These are phyloP conservation scores for Argyresthia goedartella DNA, from an alignment of 2,888 invertebrate genomes.

Conservation along the genomic window DNA sequence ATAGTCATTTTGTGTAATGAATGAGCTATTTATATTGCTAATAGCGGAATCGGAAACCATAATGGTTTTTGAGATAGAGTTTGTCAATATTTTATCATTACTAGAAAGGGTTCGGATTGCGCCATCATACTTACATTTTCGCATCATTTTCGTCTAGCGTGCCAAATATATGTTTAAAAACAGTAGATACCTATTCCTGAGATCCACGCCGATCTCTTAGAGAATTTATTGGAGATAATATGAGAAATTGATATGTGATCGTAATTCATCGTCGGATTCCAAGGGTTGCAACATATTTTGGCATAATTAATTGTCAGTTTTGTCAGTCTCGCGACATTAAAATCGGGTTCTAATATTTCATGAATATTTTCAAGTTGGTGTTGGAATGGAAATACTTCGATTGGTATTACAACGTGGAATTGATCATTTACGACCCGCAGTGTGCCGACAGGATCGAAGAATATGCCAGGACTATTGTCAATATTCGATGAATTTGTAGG, in stretches of 20 bases:
- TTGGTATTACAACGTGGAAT: conserved; percentile 11
- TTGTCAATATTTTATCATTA: too few relatives aligned
- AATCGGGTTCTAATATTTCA: conserved; percentile 8
- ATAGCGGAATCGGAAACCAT: too few relatives aligned
- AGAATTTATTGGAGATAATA: too few relatives aligned
- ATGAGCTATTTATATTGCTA: too few relatives aligned
- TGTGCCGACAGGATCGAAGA: conserved; percentile 14
- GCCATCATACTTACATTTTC: too few relatives aligned
- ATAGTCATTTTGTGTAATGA: too few relatives aligned
- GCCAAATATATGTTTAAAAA: too few relatives aligned
- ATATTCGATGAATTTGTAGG: not conserved
- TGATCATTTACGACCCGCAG: conserved; percentile 11
- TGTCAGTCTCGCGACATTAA: conserved; percentile 10
- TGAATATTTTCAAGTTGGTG: conserved; percentile 15
- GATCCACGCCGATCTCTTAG: too few relatives aligned
- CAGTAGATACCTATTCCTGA: too few relatives aligned
- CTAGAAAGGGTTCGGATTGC: too few relatives aligned
- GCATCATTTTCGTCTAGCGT: too few relatives aligned
- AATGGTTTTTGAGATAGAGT: too few relatives aligned
- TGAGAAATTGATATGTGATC: conserved; percentile 14
- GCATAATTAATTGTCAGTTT: conserved; percentile 4
- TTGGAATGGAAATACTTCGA: conserved; percentile 13
- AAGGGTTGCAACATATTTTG: conserved; percentile 10
- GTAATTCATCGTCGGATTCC: conserved; percentile 5
- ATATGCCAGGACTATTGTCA: conserved; percentile 12